Evolutionary conservation across 2,888 invertebrate genomes (phyloP), one percentile per base, ranked within the genome.

Genomic region (Sinodicranocentrus sp.): DNA sequence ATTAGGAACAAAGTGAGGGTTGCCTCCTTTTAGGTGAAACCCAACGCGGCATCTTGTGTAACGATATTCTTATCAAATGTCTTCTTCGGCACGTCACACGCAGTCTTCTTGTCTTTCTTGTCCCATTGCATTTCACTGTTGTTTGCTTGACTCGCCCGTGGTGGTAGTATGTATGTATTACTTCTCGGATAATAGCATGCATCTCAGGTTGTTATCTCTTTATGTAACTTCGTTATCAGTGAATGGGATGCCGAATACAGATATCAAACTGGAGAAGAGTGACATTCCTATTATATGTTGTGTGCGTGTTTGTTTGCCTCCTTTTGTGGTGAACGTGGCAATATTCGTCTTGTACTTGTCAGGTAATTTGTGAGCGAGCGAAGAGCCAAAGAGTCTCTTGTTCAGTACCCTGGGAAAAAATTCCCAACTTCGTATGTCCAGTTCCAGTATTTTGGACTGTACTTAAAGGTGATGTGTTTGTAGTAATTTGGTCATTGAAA

Each of bases 401-500:
- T 33, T 63, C 59, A 72, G 59, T 59, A 28, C 19, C 39, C 25
- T 71, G 54, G 17, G 70, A 52, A 71, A 21, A 71, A n/a, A n/a
- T n/a, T n/a, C 2, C 19, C 5, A 13, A 39, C 5, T 39, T 5
- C 39, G 52, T 17, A 13, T 52, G 57, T 57, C 57, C 25, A 57
- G 57, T 21, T 2, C 52, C n/a, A 13, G 52, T 13, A 39, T 6
- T n/a, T 6, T 5, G 15, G 48, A 48, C 10, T 15, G n/a, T 48
- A 2, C 15, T 48, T 48, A n/a, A 48, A 48, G 6, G 48, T 10
- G 48, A n/a, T 5, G n/a, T 39, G 6, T 59, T 52, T 39, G 2
- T 26, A 3, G 73, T 85, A 85, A 85, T 85, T 83, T 80, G 76
- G 83, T 57, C 65, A 71, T 85, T 79, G 83, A 77, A 85, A 85